Evolutionary conservation across 2,113 vertebrate species (phyloP).

Genomic region (Lucifuga dentata): DNA sequence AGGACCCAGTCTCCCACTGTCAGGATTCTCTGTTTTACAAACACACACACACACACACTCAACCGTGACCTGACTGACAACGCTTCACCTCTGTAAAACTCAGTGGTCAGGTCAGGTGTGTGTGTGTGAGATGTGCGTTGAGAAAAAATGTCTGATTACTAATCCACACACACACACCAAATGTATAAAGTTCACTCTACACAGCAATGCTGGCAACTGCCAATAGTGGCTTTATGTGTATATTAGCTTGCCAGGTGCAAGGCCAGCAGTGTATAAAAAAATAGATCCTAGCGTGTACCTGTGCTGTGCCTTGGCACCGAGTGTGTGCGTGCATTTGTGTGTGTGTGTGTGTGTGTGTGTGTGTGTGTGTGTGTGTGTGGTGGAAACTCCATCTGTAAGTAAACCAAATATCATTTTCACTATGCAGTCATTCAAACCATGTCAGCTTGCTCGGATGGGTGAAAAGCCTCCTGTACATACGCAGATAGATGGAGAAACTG

Average conservation of each 20-base stretch:
- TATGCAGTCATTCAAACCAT: slow-evolving; percentile 83
- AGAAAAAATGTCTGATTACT: slow-evolving; percentile 20
- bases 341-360: slow-evolving; percentile 19
- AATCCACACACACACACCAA: slow-evolving; percentile 27
- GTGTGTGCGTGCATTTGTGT: slow-evolving; percentile 3
- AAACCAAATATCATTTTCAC: slow-evolving; percentile 86
- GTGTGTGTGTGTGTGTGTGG: slow-evolving; percentile 22
- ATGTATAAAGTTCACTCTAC: slow-evolving; percentile 57
- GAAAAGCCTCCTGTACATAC: slow-evolving; percentile 59
- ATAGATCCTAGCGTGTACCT: slow-evolving; percentile 32
- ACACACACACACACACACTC: slow-evolving; percentile 33
- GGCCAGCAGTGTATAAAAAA: slow-evolving; percentile 20
- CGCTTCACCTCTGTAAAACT: slow-evolving; percentile 22
- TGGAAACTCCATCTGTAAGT: slow-evolving; percentile 78
- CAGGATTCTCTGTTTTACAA: slow-evolving; percentile 22
- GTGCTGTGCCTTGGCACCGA: slow-evolving; percentile 41
- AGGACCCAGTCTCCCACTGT: slow-evolving; percentile 63
- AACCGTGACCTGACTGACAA: background rate
- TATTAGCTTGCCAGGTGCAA: slow-evolving; percentile 54
- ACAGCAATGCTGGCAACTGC: slow-evolving; percentile 51
- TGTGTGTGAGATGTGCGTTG: slow-evolving; percentile 1
- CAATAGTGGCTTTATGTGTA: slow-evolving; percentile 65
- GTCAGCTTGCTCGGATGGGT: slow-evolving; percentile 63
- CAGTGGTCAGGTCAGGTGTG: background rate
- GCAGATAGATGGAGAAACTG: slow-evolving; percentile 48